phyloP scores from a whole-genome alignment of 2,113 vertebrate genomes.

The Pagrus major region DNA sequence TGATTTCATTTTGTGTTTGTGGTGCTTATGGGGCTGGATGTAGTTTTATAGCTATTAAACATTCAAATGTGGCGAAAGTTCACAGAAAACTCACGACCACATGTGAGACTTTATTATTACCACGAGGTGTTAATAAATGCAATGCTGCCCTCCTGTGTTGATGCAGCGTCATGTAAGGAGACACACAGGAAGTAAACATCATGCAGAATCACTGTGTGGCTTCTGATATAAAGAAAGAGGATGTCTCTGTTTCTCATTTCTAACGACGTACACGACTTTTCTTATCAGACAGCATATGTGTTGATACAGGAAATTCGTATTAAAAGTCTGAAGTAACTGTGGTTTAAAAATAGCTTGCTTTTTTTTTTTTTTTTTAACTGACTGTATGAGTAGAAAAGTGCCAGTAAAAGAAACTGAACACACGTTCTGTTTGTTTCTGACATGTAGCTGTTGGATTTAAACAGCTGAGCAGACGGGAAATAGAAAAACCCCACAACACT shows the following conservation, averaged over 20 bases:
- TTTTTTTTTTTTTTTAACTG: neutral
- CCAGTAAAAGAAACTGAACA: neutral
- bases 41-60: too few species aligned
- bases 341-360: neutral
- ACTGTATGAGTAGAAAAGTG: neutral
- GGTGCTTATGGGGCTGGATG: too few species aligned
- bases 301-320: neutral
- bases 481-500: too few species aligned
- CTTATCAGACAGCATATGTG: neutral
- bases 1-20: too few species aligned
- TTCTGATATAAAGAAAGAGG: neutral
- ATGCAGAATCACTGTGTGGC: neutral
- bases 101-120: neutral
- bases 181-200: neutral
- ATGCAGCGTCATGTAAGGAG: neutral
- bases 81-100: too few species aligned
- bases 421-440: neutral
- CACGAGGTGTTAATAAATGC: neutral
- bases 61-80: too few species aligned
- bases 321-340: neutral
- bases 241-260: neutral
- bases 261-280: neutral
- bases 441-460: neutral
- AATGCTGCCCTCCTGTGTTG: slow-evolving; percentile 41
- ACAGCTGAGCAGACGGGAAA: neutral